Conservation (phyloP, 1,140 invertebrate genomes). For the Tribolium madens region DNA sequence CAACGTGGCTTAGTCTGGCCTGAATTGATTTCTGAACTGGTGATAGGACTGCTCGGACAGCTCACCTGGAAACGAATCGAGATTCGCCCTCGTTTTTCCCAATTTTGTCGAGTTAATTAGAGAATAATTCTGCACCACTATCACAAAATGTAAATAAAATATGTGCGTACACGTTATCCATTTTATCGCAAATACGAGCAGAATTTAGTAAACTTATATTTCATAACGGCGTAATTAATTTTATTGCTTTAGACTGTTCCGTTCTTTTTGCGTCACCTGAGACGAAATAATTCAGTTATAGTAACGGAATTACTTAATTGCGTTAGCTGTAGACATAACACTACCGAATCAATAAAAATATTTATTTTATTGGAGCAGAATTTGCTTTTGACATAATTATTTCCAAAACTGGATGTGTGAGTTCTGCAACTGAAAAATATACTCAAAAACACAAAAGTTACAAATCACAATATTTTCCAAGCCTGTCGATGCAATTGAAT, state of each 20-base stretch:
- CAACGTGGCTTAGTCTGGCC: conserved; percentile 27
- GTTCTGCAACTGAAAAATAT: background rate
- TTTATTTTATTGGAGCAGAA: background rate
- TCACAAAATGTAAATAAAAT: background rate
- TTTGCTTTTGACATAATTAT: background rate
- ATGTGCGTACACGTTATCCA: background rate
- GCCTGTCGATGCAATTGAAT: no score
- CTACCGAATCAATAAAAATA: background rate
- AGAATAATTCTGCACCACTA: background rate
- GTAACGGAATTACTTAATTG: background rate
- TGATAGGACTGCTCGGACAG: conserved; percentile 5
- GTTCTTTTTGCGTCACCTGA: background rate
- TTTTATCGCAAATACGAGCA: no score
- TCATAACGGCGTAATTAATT: background rate
- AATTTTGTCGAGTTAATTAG: background rate
- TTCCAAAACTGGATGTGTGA: background rate
- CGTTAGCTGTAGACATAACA: background rate
- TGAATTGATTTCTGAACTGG: conserved; percentile 41
- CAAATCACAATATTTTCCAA: no score
- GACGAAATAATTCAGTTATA: background rate
- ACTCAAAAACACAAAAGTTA: background rate
- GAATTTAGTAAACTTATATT: background rate
- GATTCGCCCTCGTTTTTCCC: background rate
- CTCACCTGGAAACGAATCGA: conserved; percentile 1
- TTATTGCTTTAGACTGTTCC: background rate